A percentile compares a stretch with the other conserved stretches of the same genome.
These are phyloP conservation scores for Megalonaias nervosa DNA, from an alignment of 1,140 invertebrate species.

Conservation along the genomic window DNA sequence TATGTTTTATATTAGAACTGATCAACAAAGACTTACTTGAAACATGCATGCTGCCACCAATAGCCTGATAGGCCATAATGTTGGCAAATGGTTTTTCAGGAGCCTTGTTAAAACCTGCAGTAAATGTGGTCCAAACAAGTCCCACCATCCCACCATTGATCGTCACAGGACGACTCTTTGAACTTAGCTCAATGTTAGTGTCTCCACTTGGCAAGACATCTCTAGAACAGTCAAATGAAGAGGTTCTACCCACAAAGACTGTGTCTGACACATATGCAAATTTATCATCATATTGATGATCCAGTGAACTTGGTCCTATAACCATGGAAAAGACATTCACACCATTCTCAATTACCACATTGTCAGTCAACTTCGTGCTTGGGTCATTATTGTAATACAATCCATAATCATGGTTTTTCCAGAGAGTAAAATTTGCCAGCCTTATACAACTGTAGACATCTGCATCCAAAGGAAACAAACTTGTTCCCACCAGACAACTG, in stretches of 20 bases:
- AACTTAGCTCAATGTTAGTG: constrained; percentile 8
- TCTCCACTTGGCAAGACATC: constrained; percentile 11
- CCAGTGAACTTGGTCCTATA: constrained; percentile 39
- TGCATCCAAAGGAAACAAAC: constrained; percentile 38
- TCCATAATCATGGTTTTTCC: constrained; percentile 56
- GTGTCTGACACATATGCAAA: constrained; percentile 38
- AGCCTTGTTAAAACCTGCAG: constrained; percentile 13
- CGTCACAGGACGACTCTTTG: neutral
- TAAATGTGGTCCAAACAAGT: constrained; percentile 30
- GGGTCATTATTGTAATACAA: constrained; percentile 51
- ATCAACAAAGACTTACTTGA: neutral
- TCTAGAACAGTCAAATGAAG: constrained; percentile 21
- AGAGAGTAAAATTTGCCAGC: constrained; percentile 46
- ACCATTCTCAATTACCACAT: constrained; percentile 49
- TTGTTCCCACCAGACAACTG: constrained; percentile 36
- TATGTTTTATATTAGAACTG: too few relatives aligned
- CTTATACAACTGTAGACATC: constrained; percentile 24
- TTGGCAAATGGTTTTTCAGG: constrained; percentile 29
- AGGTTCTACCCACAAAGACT: constrained; percentile 48
- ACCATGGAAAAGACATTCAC: constrained; percentile 51
- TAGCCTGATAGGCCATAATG: constrained; percentile 23
- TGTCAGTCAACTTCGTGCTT: constrained; percentile 28
- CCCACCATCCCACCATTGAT: constrained; percentile 14
- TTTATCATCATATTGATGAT: constrained; percentile 48
- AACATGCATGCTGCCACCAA: constrained; percentile 24